A percentile compares a stretch with the other conserved stretches of the same genome.
These are phyloP conservation scores for Rhynchomys soricoides DNA, from an alignment of 2,113 vertebrate genomes.

Conservation along the genomic window DNA sequence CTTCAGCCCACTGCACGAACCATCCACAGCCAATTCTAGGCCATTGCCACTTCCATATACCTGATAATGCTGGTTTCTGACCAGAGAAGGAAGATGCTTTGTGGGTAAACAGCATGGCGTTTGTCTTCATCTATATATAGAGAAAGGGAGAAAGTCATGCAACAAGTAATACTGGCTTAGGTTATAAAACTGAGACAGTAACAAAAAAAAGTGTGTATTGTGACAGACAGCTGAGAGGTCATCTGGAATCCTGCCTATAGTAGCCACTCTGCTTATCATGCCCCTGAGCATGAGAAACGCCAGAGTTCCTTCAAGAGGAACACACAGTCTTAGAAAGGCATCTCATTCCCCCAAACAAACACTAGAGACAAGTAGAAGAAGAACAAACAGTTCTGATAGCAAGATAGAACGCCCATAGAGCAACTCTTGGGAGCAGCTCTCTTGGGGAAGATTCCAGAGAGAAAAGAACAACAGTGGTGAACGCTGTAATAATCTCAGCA, in stretches of 20 bases:
- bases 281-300: slow-evolving; percentile 32
- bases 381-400: slow-evolving; percentile 54
- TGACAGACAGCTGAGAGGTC: neutral
- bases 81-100: neutral
- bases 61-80: neutral
- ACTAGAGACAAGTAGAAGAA: slow-evolving; percentile 30
- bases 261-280: slow-evolving; percentile 42
- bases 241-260: slow-evolving; percentile 10
- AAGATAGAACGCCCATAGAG: slow-evolving; percentile 59
- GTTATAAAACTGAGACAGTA: slow-evolving; percentile 26
- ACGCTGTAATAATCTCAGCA: neutral
- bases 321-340: slow-evolving; percentile 60
- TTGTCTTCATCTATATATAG: neutral
- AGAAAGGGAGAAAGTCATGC: neutral
- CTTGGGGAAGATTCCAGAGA: neutral
- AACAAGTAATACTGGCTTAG: slow-evolving; percentile 23
- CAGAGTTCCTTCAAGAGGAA: slow-evolving; percentile 43
- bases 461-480: neutral
- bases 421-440: neutral
- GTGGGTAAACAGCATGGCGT: neutral
- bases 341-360: slow-evolving; percentile 63
- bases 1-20: neutral
- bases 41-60: neutral
- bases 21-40: neutral
- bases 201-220: neutral